Conservation (phyloP, 2,797 vertebrate species). For the Alfaro cultratus region DNA sequence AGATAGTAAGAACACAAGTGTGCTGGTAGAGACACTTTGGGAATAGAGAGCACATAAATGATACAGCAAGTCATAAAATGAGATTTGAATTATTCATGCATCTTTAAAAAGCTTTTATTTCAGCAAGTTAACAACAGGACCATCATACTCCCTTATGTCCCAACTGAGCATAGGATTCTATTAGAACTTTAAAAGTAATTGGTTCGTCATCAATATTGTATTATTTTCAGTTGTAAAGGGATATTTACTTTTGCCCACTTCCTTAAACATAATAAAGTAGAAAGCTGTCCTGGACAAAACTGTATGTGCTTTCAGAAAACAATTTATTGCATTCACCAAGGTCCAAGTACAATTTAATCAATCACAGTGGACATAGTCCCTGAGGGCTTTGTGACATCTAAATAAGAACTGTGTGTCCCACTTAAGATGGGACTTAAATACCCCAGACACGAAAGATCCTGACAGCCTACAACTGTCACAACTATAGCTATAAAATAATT, state of each 20-base stretch:
- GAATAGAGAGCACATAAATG: conserved; percentile 1
- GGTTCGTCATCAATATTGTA: not conserved
- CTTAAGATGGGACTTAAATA: not conserved
- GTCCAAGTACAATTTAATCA: not conserved
- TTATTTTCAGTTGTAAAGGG: not conserved
- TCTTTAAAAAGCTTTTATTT: not conserved
- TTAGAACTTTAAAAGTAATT: not conserved
- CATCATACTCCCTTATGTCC: not conserved
- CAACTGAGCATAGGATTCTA: not conserved
- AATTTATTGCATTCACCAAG: not conserved
- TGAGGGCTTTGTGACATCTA: not conserved
- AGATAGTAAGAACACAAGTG: not conserved
- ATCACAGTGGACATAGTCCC: not conserved
- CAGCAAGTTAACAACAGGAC: not conserved
- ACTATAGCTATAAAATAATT: not conserved
- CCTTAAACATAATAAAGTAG: not conserved
- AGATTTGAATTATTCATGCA: not conserved
- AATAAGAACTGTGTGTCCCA: not conserved
- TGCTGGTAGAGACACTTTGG: not conserved
- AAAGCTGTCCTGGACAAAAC: not conserved
- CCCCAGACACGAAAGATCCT: not conserved
- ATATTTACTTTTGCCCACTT: not conserved
- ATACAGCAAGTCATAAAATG: not conserved
- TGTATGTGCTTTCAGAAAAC: not conserved
- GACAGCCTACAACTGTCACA: not conserved